Conservation (phyloP, 2,888 invertebrate genomes). For the Monoplex corrugatus region DNA sequence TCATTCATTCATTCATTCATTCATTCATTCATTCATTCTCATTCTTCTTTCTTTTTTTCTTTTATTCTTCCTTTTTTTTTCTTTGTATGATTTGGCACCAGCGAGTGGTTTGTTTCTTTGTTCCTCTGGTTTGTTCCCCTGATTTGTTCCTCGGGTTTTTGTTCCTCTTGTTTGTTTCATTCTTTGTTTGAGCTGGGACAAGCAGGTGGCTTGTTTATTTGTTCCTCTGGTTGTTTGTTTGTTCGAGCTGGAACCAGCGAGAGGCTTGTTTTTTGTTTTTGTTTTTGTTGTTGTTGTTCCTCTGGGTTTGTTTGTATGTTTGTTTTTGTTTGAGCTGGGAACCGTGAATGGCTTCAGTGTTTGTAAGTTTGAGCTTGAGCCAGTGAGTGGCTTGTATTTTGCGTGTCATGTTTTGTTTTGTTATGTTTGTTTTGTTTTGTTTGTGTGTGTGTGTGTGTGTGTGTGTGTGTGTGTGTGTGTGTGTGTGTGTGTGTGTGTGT, state of each 20-base stretch:
- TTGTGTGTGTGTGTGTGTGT: background rate
- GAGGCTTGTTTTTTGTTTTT: background rate
- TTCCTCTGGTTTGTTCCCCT: background rate
- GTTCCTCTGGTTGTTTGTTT: background rate
- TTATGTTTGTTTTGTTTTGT: background rate
- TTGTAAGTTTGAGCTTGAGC: background rate
- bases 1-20: background rate
- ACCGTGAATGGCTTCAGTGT: background rate
- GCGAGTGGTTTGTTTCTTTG: background rate
- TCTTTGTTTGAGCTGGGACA: too few relatives aligned
- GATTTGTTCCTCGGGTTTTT: background rate
- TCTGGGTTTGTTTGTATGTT: background rate
- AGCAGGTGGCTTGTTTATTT: background rate
- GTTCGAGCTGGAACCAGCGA: too few relatives aligned
- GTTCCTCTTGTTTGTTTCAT: too few relatives aligned
- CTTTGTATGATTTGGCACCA: background rate
- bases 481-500: too few relatives aligned
- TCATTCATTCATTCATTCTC: background rate
- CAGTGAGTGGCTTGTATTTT: background rate
- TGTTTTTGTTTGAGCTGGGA: background rate
- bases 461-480: too few relatives aligned
- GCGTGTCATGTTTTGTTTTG: background rate
- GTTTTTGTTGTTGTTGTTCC: background rate
- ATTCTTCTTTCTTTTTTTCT: background rate
- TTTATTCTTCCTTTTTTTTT: background rate